Evolutionary conservation across 2,888 invertebrate species (phyloP), one percentile per base, ranked within the genome.

Genomic region (Drosophila borborema): DNA sequence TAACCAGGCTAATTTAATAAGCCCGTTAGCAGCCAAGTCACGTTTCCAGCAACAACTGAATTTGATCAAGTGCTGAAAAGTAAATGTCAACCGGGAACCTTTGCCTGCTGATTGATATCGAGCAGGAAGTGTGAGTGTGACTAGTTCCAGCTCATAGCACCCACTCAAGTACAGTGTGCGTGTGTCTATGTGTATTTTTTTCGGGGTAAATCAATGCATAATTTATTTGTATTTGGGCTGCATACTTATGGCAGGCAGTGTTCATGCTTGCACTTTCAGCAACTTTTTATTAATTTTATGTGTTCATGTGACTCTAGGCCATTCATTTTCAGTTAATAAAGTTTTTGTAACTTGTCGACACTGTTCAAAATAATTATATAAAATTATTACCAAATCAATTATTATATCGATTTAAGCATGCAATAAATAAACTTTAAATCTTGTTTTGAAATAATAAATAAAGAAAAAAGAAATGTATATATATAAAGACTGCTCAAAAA

Each of bases 81-180:
- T 53, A 81, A 86, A 87, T 84, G 75, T 82, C 82, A 81, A 65
- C 71, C 36, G 60, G 68, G 62, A 72, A 73, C 80, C 68, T 84
- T 83, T 72, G 43, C 28, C 56, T 89, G 75, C 59, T 89, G 82
- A 89, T 89, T 83, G 80, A 84, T 86, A 70, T 78, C 76, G 85
- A 76, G 71, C 88, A 89, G 84, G 84, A 84, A 84, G 82, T 85
- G 20, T 14, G 20, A 20, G 45, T 20, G 49, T 59, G 31, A 36
- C 36, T 46, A 46, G 54, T 55, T 40, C 31, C 45, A 64, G 40
- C 40, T 48, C 31, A 16, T 20, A 16, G n/a, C 64, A 63, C 46
- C 59, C 31, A 53, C 4, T 23, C 6, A 49, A 16, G 36, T 18
- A 18, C 9, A n/a, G 28, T 28, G 28, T 28, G 16, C 14, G 28